A percentile compares a stretch with the other conserved stretches of the same genome.
Conservation (phyloP, 1,140 invertebrate genomes). For the Drosophila funebris region DNA sequence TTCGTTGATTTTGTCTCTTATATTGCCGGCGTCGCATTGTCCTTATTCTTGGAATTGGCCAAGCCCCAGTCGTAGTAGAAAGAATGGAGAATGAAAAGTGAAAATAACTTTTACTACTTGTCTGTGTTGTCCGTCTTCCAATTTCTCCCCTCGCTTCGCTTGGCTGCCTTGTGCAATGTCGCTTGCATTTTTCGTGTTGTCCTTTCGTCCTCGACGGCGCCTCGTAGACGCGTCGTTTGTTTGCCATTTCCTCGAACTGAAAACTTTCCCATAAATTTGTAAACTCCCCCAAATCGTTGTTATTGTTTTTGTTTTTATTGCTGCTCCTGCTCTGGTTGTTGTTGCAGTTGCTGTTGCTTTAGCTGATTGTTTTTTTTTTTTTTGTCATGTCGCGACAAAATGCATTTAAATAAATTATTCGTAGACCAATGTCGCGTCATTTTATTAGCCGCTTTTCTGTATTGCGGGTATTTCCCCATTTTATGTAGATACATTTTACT, state of each 20-base stretch:
- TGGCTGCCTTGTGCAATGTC: constrained; percentile 29
- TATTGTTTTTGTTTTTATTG: constrained; percentile 33
- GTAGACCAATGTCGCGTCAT: constrained; percentile 78
- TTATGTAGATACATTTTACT: constrained; percentile 9
- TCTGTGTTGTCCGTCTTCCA: constrained; percentile 14
- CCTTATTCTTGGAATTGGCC: constrained; percentile 68
- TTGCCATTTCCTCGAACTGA: constrained; percentile 75
- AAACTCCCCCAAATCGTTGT: constrained; percentile 51
- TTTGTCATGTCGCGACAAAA: constrained; percentile 76
- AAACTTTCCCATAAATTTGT: constrained; percentile 73
- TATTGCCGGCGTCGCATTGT: constrained; percentile 63
- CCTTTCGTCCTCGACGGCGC: constrained; percentile 56
- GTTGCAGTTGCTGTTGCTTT: constrained; percentile 15
- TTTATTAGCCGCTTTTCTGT: constrained; percentile 66
- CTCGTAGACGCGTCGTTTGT: constrained; percentile 69
- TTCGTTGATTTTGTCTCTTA: constrained; percentile 8
- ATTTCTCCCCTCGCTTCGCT: not conserved
- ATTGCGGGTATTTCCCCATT: constrained; percentile 40
- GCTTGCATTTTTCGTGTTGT: constrained; percentile 56
- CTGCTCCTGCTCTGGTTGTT: constrained; percentile 5
- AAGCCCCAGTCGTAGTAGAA: constrained; percentile 18
- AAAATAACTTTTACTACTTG: constrained; percentile 80
- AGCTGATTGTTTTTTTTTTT: constrained; percentile 36
- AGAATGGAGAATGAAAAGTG: constrained; percentile 64
- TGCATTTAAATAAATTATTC: constrained; percentile 83